These are phyloP conservation scores for Acridotheres tristis DNA, from an alignment of 2,797 vertebrate species.

Conservation along the genomic window DNA sequence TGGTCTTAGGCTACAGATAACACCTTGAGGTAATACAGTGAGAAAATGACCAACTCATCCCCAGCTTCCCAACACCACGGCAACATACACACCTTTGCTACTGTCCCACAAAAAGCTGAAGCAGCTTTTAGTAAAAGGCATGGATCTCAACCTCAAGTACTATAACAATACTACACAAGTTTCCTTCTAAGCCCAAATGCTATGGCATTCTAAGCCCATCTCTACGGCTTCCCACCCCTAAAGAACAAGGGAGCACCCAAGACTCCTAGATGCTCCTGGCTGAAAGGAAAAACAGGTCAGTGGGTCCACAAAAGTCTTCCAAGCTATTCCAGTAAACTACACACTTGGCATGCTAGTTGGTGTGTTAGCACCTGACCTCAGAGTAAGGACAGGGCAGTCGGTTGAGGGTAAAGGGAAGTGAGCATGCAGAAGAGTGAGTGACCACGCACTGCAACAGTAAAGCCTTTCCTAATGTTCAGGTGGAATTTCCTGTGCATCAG, in stretches of 20 bases:
- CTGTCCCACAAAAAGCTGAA: accelerated
- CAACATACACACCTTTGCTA: accelerated
- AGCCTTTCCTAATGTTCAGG: accelerated
- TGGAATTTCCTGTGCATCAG: too few species aligned
- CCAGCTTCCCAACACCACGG: accelerated
- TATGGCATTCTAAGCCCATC: too few species aligned
- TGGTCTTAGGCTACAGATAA: accelerated
- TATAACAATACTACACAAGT: accelerated
- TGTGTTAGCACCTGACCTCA: too few species aligned
- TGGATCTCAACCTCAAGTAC: accelerated
- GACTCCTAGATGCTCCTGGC: accelerated
- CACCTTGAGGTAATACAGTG: accelerated
- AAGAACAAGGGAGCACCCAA: not conserved
- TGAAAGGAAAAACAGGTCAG: not conserved
- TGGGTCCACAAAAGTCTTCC: not conserved
- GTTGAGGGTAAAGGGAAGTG: accelerated
- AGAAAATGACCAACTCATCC: not conserved
- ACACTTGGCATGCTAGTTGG: accelerated
- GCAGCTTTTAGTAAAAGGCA: accelerated
- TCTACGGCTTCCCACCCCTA: not conserved
- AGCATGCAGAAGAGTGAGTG: accelerated
- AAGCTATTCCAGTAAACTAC: not conserved
- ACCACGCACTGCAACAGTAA: accelerated
- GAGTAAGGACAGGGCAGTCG: accelerated
- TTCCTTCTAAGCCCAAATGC: accelerated